Evolutionary conservation across 37 sponge, comb jelly and placozoan species (phyloP).

Genomic region (Chondrosia reniformis): DNA sequence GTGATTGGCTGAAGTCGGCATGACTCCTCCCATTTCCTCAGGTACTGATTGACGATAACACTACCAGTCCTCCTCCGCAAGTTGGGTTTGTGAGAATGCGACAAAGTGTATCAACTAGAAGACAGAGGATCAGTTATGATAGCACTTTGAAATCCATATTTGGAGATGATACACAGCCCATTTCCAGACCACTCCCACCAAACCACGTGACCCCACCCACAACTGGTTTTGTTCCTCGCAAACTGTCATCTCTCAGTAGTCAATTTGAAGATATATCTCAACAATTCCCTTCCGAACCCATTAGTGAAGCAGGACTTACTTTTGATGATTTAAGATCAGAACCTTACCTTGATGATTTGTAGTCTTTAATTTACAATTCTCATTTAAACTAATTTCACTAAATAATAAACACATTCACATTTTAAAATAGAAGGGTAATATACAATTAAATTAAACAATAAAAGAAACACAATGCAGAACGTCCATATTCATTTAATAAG

Average conservation of each 20-base stretch:
- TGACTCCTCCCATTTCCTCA: too few relatives aligned
- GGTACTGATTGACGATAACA: constrained; percentile 21
- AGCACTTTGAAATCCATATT: constrained; percentile 26
- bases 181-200: constrained; percentile 2
- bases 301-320: too few relatives aligned
- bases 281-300: too few relatives aligned
- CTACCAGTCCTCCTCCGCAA: constrained; percentile 33
- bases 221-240: constrained; percentile 17
- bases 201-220: not conserved
- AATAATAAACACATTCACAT: too few relatives aligned
- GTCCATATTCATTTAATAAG: too few relatives aligned
- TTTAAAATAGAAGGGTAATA: too few relatives aligned
- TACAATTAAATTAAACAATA: too few relatives aligned
- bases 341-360: constrained; percentile 6
- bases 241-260: not conserved
- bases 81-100: constrained; percentile 48
- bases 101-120: constrained; percentile 28
- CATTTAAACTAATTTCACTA: too few relatives aligned
- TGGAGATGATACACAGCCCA: constrained; percentile 30
- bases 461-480: too few relatives aligned
- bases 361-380: too few relatives aligned
- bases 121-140: constrained; percentile 13
- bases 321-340: constrained; percentile 11
- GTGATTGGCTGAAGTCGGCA: too few relatives aligned
- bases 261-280: too few relatives aligned